These are phyloP conservation scores for Orthonyx spaldingii DNA, from an alignment of 2,113 vertebrate genomes.

Conservation along the genomic window DNA sequence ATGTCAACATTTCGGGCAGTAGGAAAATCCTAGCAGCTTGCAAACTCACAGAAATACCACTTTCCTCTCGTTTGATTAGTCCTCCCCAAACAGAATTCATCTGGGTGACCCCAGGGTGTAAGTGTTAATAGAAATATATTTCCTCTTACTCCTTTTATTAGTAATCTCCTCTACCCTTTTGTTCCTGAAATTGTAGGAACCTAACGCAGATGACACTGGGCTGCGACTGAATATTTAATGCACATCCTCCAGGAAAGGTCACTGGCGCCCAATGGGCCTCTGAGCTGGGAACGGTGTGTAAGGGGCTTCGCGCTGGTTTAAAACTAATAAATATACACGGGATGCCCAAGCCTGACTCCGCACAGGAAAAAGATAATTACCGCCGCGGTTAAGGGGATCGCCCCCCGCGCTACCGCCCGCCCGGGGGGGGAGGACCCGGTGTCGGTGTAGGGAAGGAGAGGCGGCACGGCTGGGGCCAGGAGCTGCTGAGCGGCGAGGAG, in stretches of 20 bases:
- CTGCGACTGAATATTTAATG: slow-evolving; percentile 24
- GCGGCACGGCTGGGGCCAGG: not conserved
- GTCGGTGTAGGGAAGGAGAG: not conserved
- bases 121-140: slow-evolving; percentile 15
- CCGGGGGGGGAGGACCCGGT: not conserved
- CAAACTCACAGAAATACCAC: not conserved
- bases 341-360: not conserved
- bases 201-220: not conserved
- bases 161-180: slow-evolving; percentile 26
- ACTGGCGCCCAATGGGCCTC: slow-evolving; percentile 2
- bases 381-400: not conserved
- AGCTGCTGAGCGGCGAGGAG: not conserved
- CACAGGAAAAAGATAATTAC: not conserved
- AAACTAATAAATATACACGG: not conserved
- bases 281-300: not conserved
- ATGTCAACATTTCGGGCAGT: not conserved
- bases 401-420: not conserved
- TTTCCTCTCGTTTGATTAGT: not conserved
- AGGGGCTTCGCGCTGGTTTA: not conserved
- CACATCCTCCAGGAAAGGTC: slow-evolving; percentile 36
- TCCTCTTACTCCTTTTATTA: slow-evolving; percentile 15
- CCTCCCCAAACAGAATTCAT: not conserved
- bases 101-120: slow-evolving; percentile 36
- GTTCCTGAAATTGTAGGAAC: slow-evolving; percentile 33
- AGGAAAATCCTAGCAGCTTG: not conserved